Evolutionary conservation across 2,888 invertebrate species (phyloP), one percentile per base, ranked within the genome.

Genomic region (Rhyacophila evoluta): DNA sequence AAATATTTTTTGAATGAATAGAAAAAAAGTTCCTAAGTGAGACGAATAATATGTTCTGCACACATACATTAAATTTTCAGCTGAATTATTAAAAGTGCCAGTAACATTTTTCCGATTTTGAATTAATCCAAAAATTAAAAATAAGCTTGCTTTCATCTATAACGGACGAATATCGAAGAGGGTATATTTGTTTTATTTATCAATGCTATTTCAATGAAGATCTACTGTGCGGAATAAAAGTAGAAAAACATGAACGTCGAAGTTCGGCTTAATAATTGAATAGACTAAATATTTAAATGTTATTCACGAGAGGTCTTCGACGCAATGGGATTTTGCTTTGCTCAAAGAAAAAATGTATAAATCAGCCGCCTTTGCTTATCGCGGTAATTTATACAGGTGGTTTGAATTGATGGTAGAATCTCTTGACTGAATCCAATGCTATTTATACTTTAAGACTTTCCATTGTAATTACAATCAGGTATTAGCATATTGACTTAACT

Each of bases 221-320:
- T 55, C 15, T 55, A 55, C 25, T 15, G 25, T 19, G 55, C 19
- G 19, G 55, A 55, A 55, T 55, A 10, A 55, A 55, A 55, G 19
- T 55, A 55, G 25, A 19, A 55, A 55, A 55, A 55, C 55, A 55
- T 55, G 10, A 10, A 55, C 55, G 55, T 55, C 55, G 55, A 55
- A 55, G 55, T 55, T 55, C 25, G 10, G 25, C 55, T 55, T 25
- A 55, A 55, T 55, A 55, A 55, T 55, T 55, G 19, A 55, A 55
- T 55, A 55, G 19, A 19, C 19, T 55, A 25, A 55, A 55, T 55
- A 55, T 55, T 55, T 55, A 55, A 55, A 55, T 55, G 19, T 55
- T 55, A 55, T 55, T 55, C 55, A 55, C 15, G 55, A 55, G 55
- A 55, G 55, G 55, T 55, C 55, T n/a, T 8, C 55, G 55, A 55